phyloP scores from a whole-genome alignment of 2,113 vertebrate genomes.

The Paracanthobrama guichenoti region DNA sequence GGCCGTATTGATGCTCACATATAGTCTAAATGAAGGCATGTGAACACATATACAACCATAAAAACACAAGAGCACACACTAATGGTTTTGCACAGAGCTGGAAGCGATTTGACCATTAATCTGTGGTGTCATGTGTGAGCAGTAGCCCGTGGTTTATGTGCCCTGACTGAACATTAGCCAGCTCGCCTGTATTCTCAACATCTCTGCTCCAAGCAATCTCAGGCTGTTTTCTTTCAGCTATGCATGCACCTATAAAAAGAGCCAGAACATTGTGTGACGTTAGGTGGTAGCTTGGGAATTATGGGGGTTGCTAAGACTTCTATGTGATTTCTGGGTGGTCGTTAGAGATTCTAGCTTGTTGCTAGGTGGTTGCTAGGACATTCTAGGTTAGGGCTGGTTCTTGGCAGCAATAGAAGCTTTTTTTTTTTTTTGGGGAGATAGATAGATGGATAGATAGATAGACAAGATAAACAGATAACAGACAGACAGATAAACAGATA shows the following conservation, averaged over 20 bases:
- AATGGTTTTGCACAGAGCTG: neutral
- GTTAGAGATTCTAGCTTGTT: neutral
- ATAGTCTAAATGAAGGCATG: conserved; percentile 16
- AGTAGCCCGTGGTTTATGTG: conserved; percentile 5
- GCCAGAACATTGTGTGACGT: neutral
- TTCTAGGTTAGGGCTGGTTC: too few species aligned
- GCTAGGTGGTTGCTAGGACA: neutral
- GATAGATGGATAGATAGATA: too few species aligned
- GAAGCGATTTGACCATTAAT: conserved; percentile 14
- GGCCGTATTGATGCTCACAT: neutral
- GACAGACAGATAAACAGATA: too few species aligned
- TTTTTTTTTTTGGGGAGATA: too few species aligned
- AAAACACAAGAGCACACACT: conserved; percentile 22
- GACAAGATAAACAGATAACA: too few species aligned
- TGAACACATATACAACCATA: neutral
- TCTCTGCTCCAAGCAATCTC: conserved; percentile 13
- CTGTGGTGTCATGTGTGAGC: conserved; percentile 4
- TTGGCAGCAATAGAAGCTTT: too few species aligned
- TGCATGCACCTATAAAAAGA: conserved; percentile 9
- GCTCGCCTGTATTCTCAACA: neutral
- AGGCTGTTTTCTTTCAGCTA: conserved; percentile 12
- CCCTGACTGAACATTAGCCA: conserved; percentile 30
- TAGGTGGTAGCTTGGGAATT: too few species aligned
- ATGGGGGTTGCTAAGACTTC: too few species aligned
- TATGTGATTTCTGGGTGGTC: too few species aligned